Evolutionary conservation across 2,113 vertebrate species (phyloP), one percentile per base, ranked within the genome.

Genomic region (Erinaceus europaeus): DNA sequence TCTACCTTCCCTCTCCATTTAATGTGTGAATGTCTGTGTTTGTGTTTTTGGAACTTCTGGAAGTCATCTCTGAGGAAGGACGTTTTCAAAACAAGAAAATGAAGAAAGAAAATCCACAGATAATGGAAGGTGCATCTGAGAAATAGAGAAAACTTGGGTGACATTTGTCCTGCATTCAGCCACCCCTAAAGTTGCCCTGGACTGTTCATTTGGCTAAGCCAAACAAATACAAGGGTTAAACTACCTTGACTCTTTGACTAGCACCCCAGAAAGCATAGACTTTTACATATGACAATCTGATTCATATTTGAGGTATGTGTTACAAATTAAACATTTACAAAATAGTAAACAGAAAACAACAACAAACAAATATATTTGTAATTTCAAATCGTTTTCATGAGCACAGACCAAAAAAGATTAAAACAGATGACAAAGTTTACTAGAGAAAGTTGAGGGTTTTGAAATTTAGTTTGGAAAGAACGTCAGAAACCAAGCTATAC

Each of bases 11-110:
- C n/a, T n/a, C n/a, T n/a, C n/a, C n/a, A n/a, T n/a, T n/a, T n/a
- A n/a, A n/a, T n/a, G n/a, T n/a, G n/a, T n/a, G n/a, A n/a, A n/a
- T n/a, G n/a, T n/a, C n/a, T n/a, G n/a, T n/a, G n/a, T n/a, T n/a
- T n/a, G n/a, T n/a, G n/a, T n/a, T n/a, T n/a, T n/a, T n/a, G n/a
- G n/a, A n/a, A n/a, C n/a, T n/a, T n/a, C n/a, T n/a, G n/a, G n/a
- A 7, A 64, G 10, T 44, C 52, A 48, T 46, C 17, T 44, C 52
- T 78, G 44, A 40, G n/a, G 34, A 50, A 75, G 46, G 11, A 61
- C 11, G 82, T 82, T 72, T 72, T 25, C 64, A 86, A 67, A 80
- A 85, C 36, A 77, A 76, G 15, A 46, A 34, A 76, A 78, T 61
- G 20, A 62, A 36, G n/a, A 9, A 36, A 21, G 9, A n/a, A n/a